Evolutionary conservation across 2,888 invertebrate genomes (phyloP).

Genomic region (Idaea aversata): DNA sequence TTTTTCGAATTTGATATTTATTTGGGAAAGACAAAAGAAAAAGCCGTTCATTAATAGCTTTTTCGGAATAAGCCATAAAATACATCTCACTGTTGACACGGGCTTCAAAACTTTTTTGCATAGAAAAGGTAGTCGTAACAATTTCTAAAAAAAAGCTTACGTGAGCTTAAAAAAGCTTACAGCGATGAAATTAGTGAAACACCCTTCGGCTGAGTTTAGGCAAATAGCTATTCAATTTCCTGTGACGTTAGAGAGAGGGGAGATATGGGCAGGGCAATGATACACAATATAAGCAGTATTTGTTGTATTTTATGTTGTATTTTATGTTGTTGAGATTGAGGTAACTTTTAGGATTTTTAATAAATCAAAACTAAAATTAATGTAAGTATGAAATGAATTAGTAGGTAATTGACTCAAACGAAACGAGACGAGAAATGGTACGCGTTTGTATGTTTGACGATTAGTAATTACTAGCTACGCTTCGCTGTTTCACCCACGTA

Average conservation of each 20-base stretch:
- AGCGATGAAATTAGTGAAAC: constrained; percentile 12
- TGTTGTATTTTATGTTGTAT: constrained; percentile 41
- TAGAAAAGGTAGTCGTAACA: neutral
- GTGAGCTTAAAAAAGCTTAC: neutral
- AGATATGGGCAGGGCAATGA: constrained; percentile 26
- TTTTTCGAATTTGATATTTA: too few species aligned
- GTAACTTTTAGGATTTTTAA: neutral
- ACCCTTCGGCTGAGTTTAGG: constrained; percentile 45
- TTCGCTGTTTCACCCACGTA: too few species aligned
- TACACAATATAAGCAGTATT: constrained; percentile 39
- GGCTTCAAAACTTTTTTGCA: neutral
- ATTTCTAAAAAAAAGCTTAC: constrained; percentile 5
- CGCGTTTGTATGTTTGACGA: too few species aligned
- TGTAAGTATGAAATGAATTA: too few species aligned
- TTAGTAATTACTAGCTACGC: too few species aligned
- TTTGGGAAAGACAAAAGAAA: too few species aligned
- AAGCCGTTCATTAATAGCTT: too few species aligned
- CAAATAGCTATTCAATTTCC: constrained; percentile 60
- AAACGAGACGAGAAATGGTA: too few species aligned
- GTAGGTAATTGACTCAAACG: too few species aligned
- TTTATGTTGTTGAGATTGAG: constrained; percentile 17
- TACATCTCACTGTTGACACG: neutral
- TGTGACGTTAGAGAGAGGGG: constrained; percentile 26
- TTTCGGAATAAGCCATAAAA: too few species aligned
- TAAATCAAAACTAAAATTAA: neutral